These are phyloP conservation scores for Pipistrellus nathusii DNA, from an alignment of 2,797 vertebrate species.

Conservation along the genomic window DNA sequence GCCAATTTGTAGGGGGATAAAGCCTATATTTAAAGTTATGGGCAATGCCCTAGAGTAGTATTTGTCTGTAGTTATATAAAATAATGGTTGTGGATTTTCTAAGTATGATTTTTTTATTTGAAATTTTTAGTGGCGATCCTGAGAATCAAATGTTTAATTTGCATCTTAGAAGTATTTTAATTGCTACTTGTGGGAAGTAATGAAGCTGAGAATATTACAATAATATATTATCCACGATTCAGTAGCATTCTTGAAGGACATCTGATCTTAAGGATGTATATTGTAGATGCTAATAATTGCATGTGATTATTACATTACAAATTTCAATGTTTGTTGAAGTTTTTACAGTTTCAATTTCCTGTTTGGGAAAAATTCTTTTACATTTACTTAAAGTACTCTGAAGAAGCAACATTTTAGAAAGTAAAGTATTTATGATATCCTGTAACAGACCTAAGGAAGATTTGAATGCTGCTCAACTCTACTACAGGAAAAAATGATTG, in stretches of 20 bases:
- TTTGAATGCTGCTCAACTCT: not conserved
- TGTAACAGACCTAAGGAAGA: constrained; percentile 27
- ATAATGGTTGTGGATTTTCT: constrained; percentile 43
- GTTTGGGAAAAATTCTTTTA: constrained; percentile 35
- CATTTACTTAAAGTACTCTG: constrained; percentile 33
- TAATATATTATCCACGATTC: not conserved
- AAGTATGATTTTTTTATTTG: constrained; percentile 59
- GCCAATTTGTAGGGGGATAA: not conserved
- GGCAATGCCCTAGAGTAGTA: not conserved
- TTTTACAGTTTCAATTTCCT: constrained; percentile 43
- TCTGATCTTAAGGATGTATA: not conserved
- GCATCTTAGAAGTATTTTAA: constrained; percentile 36
- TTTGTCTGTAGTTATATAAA: not conserved
- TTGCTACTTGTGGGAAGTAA: constrained; percentile 27
- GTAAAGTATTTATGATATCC: not conserved
- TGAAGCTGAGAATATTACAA: constrained; percentile 55
- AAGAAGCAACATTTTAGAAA: constrained; percentile 50
- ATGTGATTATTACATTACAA: constrained; percentile 1
- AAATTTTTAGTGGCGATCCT: constrained; percentile 53
- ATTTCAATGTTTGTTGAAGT: constrained; percentile 9
- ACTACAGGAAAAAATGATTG: constrained; percentile 2
- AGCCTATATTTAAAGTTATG: constrained; percentile 20
- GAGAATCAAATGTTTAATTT: constrained; percentile 55
- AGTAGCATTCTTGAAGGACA: not conserved
- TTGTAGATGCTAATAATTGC: not conserved